Evolutionary conservation across 2,888 invertebrate genomes (phyloP), one percentile per base, ranked within the genome.

Genomic region (Pteria penguin): DNA sequence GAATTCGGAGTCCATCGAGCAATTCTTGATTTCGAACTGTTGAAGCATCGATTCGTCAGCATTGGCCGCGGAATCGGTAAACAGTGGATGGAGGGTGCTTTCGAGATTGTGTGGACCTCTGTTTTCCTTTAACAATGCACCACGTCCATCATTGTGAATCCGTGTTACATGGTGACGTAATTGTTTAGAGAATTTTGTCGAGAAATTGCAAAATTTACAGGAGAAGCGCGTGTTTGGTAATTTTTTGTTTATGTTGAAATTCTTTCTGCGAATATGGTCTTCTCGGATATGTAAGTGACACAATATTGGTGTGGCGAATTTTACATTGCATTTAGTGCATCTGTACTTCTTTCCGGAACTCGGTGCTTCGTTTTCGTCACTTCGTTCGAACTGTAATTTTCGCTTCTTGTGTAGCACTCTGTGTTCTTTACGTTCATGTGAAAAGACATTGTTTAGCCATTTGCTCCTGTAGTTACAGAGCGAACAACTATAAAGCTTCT

Each of bases 381-480:
- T 33, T n/a, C 29, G 22, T 29, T 54, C 31, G 69, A 14, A 58
- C 54, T 58, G 76, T 54, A 52, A 75, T 71, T 72, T 80, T 77
- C 57, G 81, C 76, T n/a, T 80, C 79, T 65, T 79, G 77, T 57
- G 62, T 52, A 72, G 45, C 29, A 85, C 84, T 54, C 85, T 84
- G 75, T 89, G 89, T 52, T 86, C 84, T 57, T 96, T 96, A 86
- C 96, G 95, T 92, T 98, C 97, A 93, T 98, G 98, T 67, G 97
- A 96, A 92, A 97, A 97, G 84, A 98, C 94, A 89, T 97, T 96
- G 71, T 97, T 97, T 87, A 97, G 94, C 90, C 97, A 96, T 82
- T 96, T 95, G 52, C 97, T 97, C 58, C 96, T 95, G 92, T 97
- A 98, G 72, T 96, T 95, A 92, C 98, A 98, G 91, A 96, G 95